Percentiles rank a stretch among this genome's conserved stretches.
Evolutionary conservation across 2,888 invertebrate genomes (phyloP).

Genomic region (Ditula angustiorana): DNA sequence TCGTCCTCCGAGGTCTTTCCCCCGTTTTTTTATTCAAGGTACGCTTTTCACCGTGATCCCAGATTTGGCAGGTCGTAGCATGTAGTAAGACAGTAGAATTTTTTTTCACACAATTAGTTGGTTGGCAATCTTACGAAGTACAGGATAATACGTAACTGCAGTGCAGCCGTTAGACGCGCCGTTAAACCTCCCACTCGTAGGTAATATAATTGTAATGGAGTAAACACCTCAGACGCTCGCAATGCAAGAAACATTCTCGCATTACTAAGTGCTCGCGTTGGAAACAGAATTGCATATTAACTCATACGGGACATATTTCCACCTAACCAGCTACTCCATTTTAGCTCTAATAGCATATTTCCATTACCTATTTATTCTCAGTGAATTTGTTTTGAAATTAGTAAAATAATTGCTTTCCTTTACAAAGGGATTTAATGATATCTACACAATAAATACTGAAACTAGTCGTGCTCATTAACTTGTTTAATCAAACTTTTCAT

Average conservation of each 20-base stretch:
- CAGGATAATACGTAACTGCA: neutral
- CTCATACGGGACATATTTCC: neutral
- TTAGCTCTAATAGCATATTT: neutral
- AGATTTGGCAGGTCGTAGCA: too few species aligned
- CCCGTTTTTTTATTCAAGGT: too few species aligned
- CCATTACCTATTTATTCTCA: too few species aligned
- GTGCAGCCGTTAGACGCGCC: neutral
- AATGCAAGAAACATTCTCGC: neutral
- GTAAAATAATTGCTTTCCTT: neutral
- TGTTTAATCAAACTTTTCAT: neutral
- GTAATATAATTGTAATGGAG: neutral
- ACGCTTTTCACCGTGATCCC: too few species aligned
- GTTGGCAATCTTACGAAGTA: too few species aligned
- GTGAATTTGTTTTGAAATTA: neutral
- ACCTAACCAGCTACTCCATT: neutral
- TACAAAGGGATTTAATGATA: neutral
- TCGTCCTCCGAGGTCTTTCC: too few species aligned
- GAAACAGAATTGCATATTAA: constrained; percentile 1
- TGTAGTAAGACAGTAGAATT: too few species aligned
- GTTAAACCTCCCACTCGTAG: neutral
- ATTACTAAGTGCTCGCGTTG: neutral
- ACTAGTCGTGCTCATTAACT: neutral
- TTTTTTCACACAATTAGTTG: too few species aligned
- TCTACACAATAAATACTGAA: neutral
- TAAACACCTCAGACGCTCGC: neutral